Evolutionary conservation across 2,888 invertebrate species (phyloP), one percentile per base, ranked within the genome.

Genomic region (Perizoma flavofasciatum): DNA sequence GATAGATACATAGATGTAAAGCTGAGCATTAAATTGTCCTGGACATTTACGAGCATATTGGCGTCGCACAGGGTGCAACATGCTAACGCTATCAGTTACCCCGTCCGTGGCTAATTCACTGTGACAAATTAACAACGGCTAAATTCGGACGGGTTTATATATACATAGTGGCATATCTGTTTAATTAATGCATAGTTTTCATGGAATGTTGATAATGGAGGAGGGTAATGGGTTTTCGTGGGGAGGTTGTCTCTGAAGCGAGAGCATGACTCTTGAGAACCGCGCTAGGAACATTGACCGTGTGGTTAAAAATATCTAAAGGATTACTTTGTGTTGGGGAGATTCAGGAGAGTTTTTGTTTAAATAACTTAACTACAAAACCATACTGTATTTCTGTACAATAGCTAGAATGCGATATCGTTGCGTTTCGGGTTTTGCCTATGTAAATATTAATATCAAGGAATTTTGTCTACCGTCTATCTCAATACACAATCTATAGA

Each of bases 121-220:
- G 89, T 91, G 90, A 90, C 91, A 91, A 91, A 92, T 91, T 91
- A 92, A 89, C 89, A 88, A 84, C 84, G 81, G 82, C 86, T 88
- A 87, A 89, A 90, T 89, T 88, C 82, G 81, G 84, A 79, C 79
- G 82, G 60, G 65, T 55, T 66, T 66, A 66, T 22, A 22, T 22
- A 22, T 68, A 65, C 58, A 56, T 68, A 63, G 48, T 59, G 41
- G 61, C 57, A 58, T 63, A 63, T 63, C 57, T 63, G 63, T 59
- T 63, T 63, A 63, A 63, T 63, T 63, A 63, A 59, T 63, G 59
- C 59, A 59, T 63, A 62, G 58, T 62, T 62, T 62, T 62, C 58
- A 44, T 54, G 55, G 62, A 58, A 62, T 59, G 58, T 58, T 59
- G 55, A 57, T 61, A 56, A 53, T 49, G 48, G 55, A 54, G 59